A percentile compares a stretch with the other conserved stretches of the same genome.
Evolutionary conservation across 2,797 vertebrate genomes (phyloP).

Genomic region (Acipenser ruthenus): DNA sequence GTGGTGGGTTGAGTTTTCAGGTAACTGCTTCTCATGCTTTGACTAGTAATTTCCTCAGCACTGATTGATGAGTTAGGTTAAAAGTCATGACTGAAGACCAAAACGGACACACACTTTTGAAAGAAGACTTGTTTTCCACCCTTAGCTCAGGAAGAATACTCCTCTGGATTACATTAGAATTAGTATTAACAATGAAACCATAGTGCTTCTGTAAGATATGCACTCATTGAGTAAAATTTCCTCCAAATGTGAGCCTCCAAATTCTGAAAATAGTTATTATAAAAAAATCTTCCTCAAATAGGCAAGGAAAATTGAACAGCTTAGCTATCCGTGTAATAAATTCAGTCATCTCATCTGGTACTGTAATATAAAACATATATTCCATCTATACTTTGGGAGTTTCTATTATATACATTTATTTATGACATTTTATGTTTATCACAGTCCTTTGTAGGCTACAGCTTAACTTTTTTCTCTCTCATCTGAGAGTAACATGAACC

Average conservation of each 20-base stretch:
- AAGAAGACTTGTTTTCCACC: conserved; percentile 16
- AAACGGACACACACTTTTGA: conserved; percentile 25
- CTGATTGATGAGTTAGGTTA: conserved; percentile 29
- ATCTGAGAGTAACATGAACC: not conserved
- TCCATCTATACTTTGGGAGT: too few relatives aligned
- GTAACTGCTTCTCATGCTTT: conserved; percentile 21
- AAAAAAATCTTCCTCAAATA: too few relatives aligned
- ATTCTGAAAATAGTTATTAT: too few relatives aligned
- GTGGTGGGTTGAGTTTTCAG: conserved; percentile 16
- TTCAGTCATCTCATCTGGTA: too few relatives aligned
- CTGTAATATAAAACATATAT: too few relatives aligned
- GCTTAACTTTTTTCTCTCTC: conserved; percentile 1
- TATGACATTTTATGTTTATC: conserved; percentile 16
- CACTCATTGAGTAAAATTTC: too few relatives aligned
- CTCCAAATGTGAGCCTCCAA: too few relatives aligned
- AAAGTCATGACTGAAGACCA: conserved; percentile 26
- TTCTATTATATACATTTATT: not conserved
- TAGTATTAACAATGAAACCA: too few relatives aligned
- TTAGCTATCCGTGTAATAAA: too few relatives aligned
- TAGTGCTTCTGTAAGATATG: too few relatives aligned
- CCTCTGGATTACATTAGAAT: too few relatives aligned
- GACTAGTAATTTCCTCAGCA: conserved; percentile 38
- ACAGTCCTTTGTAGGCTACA: conserved; percentile 5
- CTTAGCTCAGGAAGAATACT: conserved; percentile 5
- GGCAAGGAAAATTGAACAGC: too few relatives aligned